Evolutionary conservation across 1,140 invertebrate genomes (phyloP), one percentile per base, ranked within the genome.

Genomic region (Phthorimaea operculella): DNA sequence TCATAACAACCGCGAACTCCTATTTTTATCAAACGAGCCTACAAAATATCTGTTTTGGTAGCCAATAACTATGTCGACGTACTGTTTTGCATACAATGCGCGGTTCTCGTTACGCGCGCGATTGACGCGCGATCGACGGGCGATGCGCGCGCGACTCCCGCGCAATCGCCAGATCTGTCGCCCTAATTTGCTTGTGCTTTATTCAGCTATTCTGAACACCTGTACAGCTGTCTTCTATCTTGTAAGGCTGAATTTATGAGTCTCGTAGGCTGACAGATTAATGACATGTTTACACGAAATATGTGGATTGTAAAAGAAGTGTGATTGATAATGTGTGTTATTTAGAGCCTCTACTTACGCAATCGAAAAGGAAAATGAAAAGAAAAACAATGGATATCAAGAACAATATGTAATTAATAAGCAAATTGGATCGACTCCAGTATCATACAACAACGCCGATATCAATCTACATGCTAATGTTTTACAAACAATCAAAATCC

Each of bases 71-170:
- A 39, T 39, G 48, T 33, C 44, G 8, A 47, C 15, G 48, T 11
- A 28, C 54, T 28, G 54, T 54, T 77, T 77, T 79, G 76, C 79
- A 84, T 84, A 84, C 80, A 84, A 84, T 82, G 65, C 67, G 51
- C 66, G 59, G 78, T 76, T 75, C 79, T 79, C 79, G 64, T 57
- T 28, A 28, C 21, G 51, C 64, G 64, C 60, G 60, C 60, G 64
- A 63, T 63, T 65, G 68, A 68, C 70, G 68, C 63, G 70, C 55
- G 57, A 54, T 52, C 65, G 63, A 70, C 63, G 63, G 58, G 64
- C 63, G 58, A 58, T 64, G 56, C 64, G 56, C 57, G 52, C 57
- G 52, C 55, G 57, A 54, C 53, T 33, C 57, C 51, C 54, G 33
- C 54, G 47, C 68, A 73, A 62, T 66, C 59, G 59, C 56, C 11